phyloP scores from a whole-genome alignment of 1,140 invertebrate species.

The Mercenaria mercenaria region DNA sequence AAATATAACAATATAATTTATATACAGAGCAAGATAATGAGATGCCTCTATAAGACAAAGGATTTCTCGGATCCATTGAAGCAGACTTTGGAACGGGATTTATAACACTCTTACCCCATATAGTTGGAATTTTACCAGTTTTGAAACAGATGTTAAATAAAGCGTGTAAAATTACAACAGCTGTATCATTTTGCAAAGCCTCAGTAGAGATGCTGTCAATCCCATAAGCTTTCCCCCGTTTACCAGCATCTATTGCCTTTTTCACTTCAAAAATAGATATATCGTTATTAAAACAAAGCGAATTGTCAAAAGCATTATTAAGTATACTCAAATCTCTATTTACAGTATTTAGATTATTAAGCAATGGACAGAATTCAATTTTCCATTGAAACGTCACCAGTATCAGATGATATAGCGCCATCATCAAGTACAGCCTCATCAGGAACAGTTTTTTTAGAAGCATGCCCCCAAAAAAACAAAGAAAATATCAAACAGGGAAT shows the following conservation, averaged over 20 bases:
- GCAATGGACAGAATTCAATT: too few relatives aligned
- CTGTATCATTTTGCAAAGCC: background rate
- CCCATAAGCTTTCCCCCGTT: conserved; percentile 7
- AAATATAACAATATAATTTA: background rate
- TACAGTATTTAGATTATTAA: too few relatives aligned
- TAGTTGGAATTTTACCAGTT: conserved; percentile 12
- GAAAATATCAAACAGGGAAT: too few relatives aligned
- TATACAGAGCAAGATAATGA: background rate
- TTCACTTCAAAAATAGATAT: background rate
- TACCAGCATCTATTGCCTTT: background rate
- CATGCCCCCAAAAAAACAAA: too few relatives aligned
- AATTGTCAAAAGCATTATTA: too few relatives aligned
- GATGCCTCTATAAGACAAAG: background rate
- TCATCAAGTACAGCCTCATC: background rate
- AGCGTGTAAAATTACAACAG: background rate
- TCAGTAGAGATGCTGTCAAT: background rate
- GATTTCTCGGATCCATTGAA: too few relatives aligned
- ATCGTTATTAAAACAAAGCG: background rate
- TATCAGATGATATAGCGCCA: background rate
- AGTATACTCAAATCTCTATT: too few relatives aligned
- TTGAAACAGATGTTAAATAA: conserved; percentile 7
- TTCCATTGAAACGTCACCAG: background rate
- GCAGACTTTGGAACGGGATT: too few relatives aligned
- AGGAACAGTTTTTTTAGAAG: background rate
- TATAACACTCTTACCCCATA: background rate